Percentiles rank a stretch among this genome's conserved stretches.
These are phyloP conservation scores for Listrodromus nycthemerus DNA, from an alignment of 2,888 invertebrate genomes.

Conservation along the genomic window DNA sequence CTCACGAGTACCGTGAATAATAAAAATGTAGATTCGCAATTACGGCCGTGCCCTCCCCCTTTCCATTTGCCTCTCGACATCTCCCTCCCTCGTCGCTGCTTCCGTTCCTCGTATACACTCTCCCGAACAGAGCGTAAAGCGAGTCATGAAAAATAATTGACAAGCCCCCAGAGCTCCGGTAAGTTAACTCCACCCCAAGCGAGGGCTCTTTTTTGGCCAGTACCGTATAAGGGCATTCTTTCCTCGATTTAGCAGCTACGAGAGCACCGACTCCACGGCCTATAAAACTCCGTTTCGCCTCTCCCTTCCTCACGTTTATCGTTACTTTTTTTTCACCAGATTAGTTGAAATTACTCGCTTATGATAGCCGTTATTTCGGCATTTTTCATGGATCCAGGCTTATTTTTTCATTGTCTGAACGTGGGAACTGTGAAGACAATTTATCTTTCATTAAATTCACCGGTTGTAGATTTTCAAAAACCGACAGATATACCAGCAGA, in stretches of 20 bases:
- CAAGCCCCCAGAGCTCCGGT: constrained; percentile 49
- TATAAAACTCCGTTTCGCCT: constrained; percentile 5
- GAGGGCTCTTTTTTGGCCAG: constrained; percentile 28
- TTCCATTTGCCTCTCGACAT: constrained; percentile 1
- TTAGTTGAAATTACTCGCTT: neutral
- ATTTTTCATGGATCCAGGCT: neutral
- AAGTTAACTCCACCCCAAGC: constrained; percentile 45
- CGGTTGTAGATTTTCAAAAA: neutral
- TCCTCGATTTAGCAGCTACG: constrained; percentile 16
- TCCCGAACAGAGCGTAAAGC: constrained; percentile 32
- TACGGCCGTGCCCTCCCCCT: constrained; percentile 42
- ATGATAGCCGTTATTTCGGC: neutral
- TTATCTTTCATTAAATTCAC: neutral
- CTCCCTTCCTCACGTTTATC: constrained; percentile 2
- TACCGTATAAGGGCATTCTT: constrained; percentile 22
- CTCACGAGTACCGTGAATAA: constrained; percentile 53
- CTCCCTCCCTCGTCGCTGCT: constrained; percentile 36
- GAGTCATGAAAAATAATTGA: constrained; percentile 67
- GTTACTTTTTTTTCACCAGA: neutral
- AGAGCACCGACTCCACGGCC: neutral
- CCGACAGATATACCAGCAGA: neutral
- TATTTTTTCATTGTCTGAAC: neutral
- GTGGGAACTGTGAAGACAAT: too few relatives aligned
- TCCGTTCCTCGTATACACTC: constrained; percentile 32
- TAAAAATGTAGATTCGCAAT: constrained; percentile 72